phyloP scores from a whole-genome alignment of 1,140 invertebrate genomes.

The Zeugodacus cucurbitae region DNA sequence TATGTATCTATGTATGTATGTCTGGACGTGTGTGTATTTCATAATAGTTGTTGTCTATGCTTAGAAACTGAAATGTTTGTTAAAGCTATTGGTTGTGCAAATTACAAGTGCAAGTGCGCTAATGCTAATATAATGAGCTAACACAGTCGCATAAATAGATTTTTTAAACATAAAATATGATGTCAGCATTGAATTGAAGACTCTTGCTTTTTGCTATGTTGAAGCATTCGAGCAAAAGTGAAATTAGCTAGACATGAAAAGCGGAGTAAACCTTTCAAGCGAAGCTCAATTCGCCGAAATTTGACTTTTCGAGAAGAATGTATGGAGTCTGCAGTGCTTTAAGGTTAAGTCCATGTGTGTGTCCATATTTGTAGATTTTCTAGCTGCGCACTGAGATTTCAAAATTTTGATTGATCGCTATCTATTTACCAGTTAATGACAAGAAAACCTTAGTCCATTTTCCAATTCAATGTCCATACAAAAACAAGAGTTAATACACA shows the following conservation, averaged over 20 bases:
- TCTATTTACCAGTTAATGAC: too few species aligned
- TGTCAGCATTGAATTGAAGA: background rate
- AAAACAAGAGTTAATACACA: background rate
- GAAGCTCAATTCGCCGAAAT: too few species aligned
- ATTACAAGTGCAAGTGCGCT: background rate
- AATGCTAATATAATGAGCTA: background rate
- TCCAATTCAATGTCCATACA: background rate
- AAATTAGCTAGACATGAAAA: too few species aligned
- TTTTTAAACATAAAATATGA: background rate
- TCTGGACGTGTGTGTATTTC: too few species aligned
- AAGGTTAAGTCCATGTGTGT: too few species aligned
- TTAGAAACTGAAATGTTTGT: background rate
- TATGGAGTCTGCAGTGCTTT: too few species aligned
- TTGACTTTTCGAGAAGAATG: too few species aligned
- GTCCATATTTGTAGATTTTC: too few species aligned
- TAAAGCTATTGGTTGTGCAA: background rate
- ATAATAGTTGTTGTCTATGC: background rate
- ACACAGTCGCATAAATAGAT: background rate
- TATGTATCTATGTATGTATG: too few species aligned
- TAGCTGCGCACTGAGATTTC: too few species aligned
- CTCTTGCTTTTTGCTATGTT: background rate
- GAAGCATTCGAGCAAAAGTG: background rate
- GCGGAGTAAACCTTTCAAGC: too few species aligned
- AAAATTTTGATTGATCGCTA: too few species aligned
- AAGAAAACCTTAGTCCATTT: background rate